Percentiles rank a stretch among this genome's conserved stretches.
These are phyloP conservation scores for Agrilus planipennis DNA, from an alignment of 1,140 invertebrate species.

Conservation along the genomic window DNA sequence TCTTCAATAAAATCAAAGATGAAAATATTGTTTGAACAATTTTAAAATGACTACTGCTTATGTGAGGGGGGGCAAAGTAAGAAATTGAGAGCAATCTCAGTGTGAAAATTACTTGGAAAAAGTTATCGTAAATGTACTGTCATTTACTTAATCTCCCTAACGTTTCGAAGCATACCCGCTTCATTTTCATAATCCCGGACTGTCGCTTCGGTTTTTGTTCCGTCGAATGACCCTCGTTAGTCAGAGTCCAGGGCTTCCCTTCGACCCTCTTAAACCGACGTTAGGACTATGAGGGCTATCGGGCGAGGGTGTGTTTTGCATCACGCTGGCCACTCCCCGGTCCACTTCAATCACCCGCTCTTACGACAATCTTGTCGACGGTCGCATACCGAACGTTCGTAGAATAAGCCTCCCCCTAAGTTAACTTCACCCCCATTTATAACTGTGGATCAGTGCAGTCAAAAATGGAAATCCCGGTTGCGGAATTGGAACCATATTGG, in stretches of 20 bases:
- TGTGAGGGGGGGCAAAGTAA: too few species aligned
- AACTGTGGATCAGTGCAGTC: conserved; percentile 24
- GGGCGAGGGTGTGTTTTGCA: conserved; percentile 20
- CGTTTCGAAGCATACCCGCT: too few species aligned
- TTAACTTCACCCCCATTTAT: conserved; percentile 25
- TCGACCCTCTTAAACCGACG: neutral
- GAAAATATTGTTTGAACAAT: too few species aligned
- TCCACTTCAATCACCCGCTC: conserved; percentile 18
- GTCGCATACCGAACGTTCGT: too few species aligned
- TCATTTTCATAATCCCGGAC: neutral
- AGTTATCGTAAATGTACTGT: too few species aligned
- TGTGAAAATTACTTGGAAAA: too few species aligned
- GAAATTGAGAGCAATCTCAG: too few species aligned
- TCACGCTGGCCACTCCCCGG: conserved; percentile 18
- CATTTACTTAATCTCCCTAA: too few species aligned
- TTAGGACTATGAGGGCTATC: neutral
- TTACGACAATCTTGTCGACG: too few species aligned
- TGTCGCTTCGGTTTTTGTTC: neutral
- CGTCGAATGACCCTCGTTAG: neutral
- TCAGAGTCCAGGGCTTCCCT: neutral
- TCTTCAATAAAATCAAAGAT: too few species aligned
- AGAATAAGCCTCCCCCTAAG: conserved; percentile 18
- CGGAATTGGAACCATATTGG: conserved; percentile 11
- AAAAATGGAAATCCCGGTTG: conserved; percentile 22
- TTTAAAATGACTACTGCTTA: too few species aligned